A percentile compares a stretch with the other conserved stretches of the same genome.
phyloP scores from a whole-genome alignment of 2,113 vertebrate genomes.

The Cyanoderma ruficeps region DNA sequence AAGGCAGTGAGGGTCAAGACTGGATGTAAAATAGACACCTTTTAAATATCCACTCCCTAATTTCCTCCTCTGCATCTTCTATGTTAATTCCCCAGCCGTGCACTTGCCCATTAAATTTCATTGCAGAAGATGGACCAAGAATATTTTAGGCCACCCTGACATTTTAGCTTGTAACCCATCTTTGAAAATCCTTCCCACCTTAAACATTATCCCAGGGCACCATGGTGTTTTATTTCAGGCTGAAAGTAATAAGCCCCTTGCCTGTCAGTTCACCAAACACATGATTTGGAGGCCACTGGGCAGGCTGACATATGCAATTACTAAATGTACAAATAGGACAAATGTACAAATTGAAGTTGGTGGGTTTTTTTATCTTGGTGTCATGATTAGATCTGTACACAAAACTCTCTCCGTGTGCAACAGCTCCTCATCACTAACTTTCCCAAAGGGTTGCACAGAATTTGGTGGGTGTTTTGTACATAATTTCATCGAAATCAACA shows the following conservation, averaged over 20 bases:
- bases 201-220: neutral
- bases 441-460: neutral
- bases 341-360: neutral
- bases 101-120: neutral
- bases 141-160: neutral
- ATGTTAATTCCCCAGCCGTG: neutral
- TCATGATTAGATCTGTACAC: neutral
- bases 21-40: neutral
- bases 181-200: neutral
- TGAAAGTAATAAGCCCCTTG: neutral
- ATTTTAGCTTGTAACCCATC: neutral
- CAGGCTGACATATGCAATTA: neutral
- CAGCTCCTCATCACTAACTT: neutral
- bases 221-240: neutral
- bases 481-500: neutral
- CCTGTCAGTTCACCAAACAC: neutral
- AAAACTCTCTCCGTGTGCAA: neutral
- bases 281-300: neutral
- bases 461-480: neutral
- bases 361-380: neutral
- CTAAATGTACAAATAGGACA: neutral
- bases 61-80: neutral
- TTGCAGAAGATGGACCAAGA: neutral
- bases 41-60: neutral
- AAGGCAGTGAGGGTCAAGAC: neutral